Evolutionary conservation across 2,888 invertebrate genomes (phyloP), one percentile per base, ranked within the genome.

Genomic region (Cactoblastis cactorum): DNA sequence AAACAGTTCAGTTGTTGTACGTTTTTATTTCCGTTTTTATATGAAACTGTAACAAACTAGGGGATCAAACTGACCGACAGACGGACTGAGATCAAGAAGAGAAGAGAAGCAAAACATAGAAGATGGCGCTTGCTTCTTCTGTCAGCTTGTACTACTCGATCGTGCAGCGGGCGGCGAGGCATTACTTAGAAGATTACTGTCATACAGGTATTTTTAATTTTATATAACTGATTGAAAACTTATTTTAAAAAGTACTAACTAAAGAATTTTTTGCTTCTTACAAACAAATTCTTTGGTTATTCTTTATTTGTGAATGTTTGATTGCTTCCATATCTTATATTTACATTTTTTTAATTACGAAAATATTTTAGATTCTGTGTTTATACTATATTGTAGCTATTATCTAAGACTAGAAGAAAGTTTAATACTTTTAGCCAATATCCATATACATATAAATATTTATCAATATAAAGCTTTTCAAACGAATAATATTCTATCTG

Each of bases 121-220:
- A 81, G 69, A 90, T 90, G 90, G 90, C 90, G 79, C 89, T 92
- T 62, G 92, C 92, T 73, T 92, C 92, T 78, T 92, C 92, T 83
- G 92, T 93, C 82, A 93, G 92, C 86, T 83, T 93, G 68, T 92
- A 92, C 83, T 92, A 92, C 85, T 92, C 92, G 67, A 92, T 92
- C 80, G 92, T 92, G 83, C 92, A 92, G 84, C 91, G 92, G 67
- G 92, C 92, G 60, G 92, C 92, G 65, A 90, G 92, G 76, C 92
- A 92, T 77, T 92, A 92, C 72, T 79, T 92, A 69, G 92, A 92
- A 90, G 92, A 93, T 75, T 92, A 92, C 73, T 92, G 92, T 82
- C 92, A 92, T 67, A 91, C 92, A 80, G 92, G 92, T 92, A 80
- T 43, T 32, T 41, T n/a, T 12, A 6, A n/a, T 9, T 9, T 38